Base-by-base conservation (phyloP, 2,113 vertebrate species). In the Onychostoma macrolepis region DNA sequence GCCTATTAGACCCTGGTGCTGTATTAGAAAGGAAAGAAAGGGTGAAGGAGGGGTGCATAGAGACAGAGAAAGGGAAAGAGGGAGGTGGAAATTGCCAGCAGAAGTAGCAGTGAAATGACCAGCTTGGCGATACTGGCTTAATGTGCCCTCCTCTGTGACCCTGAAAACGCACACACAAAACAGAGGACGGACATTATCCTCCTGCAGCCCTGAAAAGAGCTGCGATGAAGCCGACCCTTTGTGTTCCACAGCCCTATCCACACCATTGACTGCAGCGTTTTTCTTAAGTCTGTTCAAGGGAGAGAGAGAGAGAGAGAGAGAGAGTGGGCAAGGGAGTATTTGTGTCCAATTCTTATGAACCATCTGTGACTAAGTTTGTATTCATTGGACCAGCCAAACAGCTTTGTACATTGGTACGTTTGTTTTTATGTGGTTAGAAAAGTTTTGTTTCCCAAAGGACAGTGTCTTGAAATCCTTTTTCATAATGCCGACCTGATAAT, bases 161-260 rank as follows among this genome's bases (percentile, higher is more conserved):
- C 96, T 94, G 92, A 95, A 96, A 97, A 96, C 92, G 85, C 93
- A 94, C 96, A 95, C 94, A 96, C 95, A 96, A 95, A 96, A 95
- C 96, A 95, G 95, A 95, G 95, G 94, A 96, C 94, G 94, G 96
- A 94, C 94, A 95, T 96, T 96, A 96, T 96, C 95, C 94, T 93
- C 88, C 91, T 8, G 93, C 86, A 85, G 87, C 93, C 95, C 94
- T 96, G 96, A 97, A 97, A 97, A 97, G 96, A 96, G 94, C 94
- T 93, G 94, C 96, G 95, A 96, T 96, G 95, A 89, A 97, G 97
- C 96, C 95, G 94, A 91, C 95, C 97, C 97, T 98, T 99, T 98
- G 97, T 99, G 96, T 95, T 94, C 91, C 36, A 41, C 84, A 6
- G 92, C 94, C 93, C 95, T 94, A 93, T 95, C 95, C 93, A 89